phyloP scores from a whole-genome alignment of 2,113 vertebrate species.

The Gymnobelideus leadbeateri region DNA sequence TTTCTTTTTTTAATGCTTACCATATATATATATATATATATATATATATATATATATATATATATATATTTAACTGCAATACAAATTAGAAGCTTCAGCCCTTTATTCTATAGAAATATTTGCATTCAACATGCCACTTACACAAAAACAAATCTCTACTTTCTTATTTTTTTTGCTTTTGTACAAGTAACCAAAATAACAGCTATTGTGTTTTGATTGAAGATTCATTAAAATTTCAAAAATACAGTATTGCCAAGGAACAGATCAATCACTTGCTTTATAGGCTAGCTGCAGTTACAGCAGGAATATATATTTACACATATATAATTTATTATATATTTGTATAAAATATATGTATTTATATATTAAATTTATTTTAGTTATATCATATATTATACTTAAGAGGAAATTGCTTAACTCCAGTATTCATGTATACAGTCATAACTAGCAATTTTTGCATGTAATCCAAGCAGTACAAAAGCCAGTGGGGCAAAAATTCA shows the following conservation, averaged over 20 bases:
- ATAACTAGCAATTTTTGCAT: too few relatives aligned
- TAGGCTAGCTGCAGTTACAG: not conserved
- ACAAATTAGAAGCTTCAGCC: constrained; percentile 26
- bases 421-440: not conserved
- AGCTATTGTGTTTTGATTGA: not conserved
- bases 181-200: not conserved
- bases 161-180: not conserved
- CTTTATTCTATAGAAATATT: not conserved
- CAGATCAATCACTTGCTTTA: not conserved
- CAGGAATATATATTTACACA: not conserved
- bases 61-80: not conserved
- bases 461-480: too few relatives aligned
- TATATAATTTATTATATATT: too few relatives aligned
- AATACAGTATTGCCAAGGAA: not conserved
- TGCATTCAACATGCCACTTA: not conserved
- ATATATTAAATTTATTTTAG: too few relatives aligned
- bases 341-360: too few relatives aligned
- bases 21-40: not conserved
- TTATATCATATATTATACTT: not conserved
- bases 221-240: not conserved
- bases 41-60: too few relatives aligned
- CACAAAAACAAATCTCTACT: not conserved
- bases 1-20: not conserved
- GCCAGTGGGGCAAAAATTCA: too few relatives aligned
- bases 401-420: not conserved